phyloP scores from a whole-genome alignment of 2,888 invertebrate genomes.

The Piscicola geometra region DNA sequence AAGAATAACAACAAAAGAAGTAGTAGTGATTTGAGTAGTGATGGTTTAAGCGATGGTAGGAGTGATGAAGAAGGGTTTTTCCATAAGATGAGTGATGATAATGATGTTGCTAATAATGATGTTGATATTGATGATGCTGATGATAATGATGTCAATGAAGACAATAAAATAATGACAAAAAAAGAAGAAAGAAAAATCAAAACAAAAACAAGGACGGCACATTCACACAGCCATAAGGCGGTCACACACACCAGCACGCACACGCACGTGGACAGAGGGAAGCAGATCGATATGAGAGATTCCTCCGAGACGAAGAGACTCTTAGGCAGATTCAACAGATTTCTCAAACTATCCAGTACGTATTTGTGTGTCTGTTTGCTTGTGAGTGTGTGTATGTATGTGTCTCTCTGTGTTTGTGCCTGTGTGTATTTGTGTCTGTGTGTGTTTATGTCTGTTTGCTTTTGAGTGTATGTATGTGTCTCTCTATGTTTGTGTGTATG shows the following conservation, averaged over 20 bases:
- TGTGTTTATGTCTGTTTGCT: conserved; percentile 3
- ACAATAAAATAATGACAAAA: neutral
- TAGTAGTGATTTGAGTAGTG: too few species aligned
- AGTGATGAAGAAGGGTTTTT: too few species aligned
- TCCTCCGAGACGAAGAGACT: too few species aligned
- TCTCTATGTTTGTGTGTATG: conserved; percentile 5
- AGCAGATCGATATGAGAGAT: neutral
- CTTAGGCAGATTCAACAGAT: too few species aligned
- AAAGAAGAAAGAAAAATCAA: neutral
- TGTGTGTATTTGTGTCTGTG: neutral
- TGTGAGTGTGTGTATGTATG: neutral
- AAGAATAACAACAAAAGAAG: too few species aligned
- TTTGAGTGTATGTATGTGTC: conserved; percentile 5
- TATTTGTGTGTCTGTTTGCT: neutral
- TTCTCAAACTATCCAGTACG: neutral
- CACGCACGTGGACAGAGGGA: neutral
- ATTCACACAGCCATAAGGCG: too few species aligned
- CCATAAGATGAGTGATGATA: too few species aligned
- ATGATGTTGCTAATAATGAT: neutral
- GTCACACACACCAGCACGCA: neutral
- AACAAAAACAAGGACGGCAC: neutral
- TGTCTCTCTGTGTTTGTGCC: neutral
- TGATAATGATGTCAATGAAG: neutral
- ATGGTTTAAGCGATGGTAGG: neutral
- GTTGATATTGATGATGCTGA: conserved; percentile 10